Conservation (phyloP, 2,113 vertebrate genomes). For the Heliornis fulica region DNA sequence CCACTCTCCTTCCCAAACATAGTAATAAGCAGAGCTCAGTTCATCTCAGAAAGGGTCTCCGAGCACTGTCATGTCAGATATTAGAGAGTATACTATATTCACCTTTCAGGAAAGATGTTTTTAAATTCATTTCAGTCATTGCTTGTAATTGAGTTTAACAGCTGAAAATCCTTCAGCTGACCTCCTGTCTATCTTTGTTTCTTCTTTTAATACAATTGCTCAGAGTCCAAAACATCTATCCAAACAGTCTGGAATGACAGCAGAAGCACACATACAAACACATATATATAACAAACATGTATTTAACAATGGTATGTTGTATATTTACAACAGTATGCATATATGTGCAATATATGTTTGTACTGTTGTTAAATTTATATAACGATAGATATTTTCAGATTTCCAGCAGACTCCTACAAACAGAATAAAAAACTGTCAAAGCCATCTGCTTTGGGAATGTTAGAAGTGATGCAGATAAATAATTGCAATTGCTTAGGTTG, state of each 20-base stretch:
- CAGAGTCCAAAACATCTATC: conserved; percentile 16
- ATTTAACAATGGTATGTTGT: background rate
- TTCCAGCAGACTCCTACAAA: background rate
- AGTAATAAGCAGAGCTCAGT: conserved; percentile 3
- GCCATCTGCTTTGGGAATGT: conserved; percentile 48
- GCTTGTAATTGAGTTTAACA: conserved; percentile 70
- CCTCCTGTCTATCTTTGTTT: conserved; percentile 66
- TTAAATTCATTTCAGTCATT: conserved; percentile 69
- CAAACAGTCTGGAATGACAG: conserved; percentile 22
- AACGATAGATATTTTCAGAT: background rate
- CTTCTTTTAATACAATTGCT: conserved; percentile 46
- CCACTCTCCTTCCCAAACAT: background rate
- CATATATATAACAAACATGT: background rate
- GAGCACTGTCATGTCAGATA: conserved; percentile 31
- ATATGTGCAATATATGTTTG: background rate
- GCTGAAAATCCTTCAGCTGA: conserved; percentile 72
- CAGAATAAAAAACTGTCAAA: conserved; percentile 20
- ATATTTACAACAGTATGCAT: background rate
- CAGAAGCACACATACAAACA: background rate
- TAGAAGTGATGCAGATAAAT: conserved; percentile 54
- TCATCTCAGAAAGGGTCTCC: background rate
- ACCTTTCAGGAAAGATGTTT: conserved; percentile 60
- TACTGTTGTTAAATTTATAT: background rate
- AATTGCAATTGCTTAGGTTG: conserved; percentile 51
- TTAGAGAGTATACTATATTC: background rate